These are phyloP conservation scores for Ophioderma brevispina DNA, from an alignment of 35 echinoderm and acorn worm species.

Conservation along the genomic window DNA sequence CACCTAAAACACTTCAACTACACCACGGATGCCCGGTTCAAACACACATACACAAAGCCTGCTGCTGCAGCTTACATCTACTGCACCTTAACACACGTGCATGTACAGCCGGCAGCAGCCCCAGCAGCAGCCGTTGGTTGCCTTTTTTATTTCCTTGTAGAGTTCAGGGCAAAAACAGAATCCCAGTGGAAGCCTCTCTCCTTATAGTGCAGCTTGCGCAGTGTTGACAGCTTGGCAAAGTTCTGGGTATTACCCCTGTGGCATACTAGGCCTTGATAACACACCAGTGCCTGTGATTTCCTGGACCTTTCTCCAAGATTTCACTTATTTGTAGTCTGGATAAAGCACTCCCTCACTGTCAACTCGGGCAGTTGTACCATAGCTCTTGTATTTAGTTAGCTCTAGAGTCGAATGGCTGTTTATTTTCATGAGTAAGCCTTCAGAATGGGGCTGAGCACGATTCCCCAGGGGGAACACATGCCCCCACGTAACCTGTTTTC, in stretches of 20 bases:
- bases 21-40: too few relatives aligned
- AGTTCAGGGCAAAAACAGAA: not conserved
- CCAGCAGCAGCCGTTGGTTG: not conserved
- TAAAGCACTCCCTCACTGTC: not conserved
- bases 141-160: not conserved
- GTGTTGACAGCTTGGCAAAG: not conserved
- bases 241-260: not conserved
- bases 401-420: not conserved
- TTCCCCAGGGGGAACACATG: not conserved
- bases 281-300: not conserved
- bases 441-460: not conserved
- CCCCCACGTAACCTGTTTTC: constrained; percentile 8
- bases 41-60: too few relatives aligned
- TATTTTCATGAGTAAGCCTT: constrained; percentile 3
- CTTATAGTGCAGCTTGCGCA: constrained; percentile 2
- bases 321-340: not conserved
- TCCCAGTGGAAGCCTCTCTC: constrained; percentile 5
- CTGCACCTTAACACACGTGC: not conserved
- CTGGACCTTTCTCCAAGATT: not conserved
- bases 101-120: not conserved
- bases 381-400: not conserved
- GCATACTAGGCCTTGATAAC: constrained; percentile 3
- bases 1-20: not conserved
- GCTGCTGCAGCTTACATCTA: not conserved
- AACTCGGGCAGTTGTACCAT: not conserved